These are phyloP conservation scores for Cantharis rufa DNA, from an alignment of 2,888 invertebrate genomes.

Conservation along the genomic window DNA sequence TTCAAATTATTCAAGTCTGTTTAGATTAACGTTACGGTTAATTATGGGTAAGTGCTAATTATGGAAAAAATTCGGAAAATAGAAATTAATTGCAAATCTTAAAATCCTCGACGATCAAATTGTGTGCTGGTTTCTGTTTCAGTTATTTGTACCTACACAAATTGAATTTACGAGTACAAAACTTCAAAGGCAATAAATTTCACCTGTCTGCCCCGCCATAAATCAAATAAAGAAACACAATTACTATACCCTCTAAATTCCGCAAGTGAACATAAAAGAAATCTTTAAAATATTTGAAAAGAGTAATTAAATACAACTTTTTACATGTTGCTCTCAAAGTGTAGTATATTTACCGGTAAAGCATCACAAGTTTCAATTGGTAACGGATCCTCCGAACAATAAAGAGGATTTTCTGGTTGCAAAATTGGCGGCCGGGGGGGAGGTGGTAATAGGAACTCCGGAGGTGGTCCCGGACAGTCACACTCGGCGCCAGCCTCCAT, in stretches of 20 bases:
- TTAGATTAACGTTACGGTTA: background rate
- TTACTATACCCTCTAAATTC: background rate
- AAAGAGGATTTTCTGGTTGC: slow-evolving; percentile 66
- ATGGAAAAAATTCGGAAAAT: background rate
- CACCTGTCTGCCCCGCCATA: slow-evolving; percentile 9
- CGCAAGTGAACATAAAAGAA: background rate
- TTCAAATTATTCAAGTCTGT: background rate
- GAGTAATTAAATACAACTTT: background rate
- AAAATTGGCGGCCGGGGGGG: slow-evolving; percentile 75
- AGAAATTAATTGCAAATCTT: background rate
- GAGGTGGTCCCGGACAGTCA: slow-evolving; percentile 76
- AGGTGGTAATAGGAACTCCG: slow-evolving; percentile 74
- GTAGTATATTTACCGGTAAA: slow-evolving; percentile 68
- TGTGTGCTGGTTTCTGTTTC: background rate
- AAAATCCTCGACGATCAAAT: background rate
- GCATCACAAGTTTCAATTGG: slow-evolving; percentile 76
- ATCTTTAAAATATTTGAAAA: background rate
- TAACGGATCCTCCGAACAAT: slow-evolving; percentile 73
- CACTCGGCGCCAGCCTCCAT: slow-evolving; percentile 72
- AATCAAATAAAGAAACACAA: slow-evolving; percentile 10
- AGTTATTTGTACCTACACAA: background rate
- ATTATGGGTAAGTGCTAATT: background rate
- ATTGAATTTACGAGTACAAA: slow-evolving; percentile 4
- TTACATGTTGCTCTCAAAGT: slow-evolving; percentile 37
- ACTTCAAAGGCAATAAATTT: slow-evolving; percentile 11